Evolutionary conservation across 92 coral and sea anemone species (phyloP), one percentile per base, ranked within the genome.

Genomic region (Ricordea florida): DNA sequence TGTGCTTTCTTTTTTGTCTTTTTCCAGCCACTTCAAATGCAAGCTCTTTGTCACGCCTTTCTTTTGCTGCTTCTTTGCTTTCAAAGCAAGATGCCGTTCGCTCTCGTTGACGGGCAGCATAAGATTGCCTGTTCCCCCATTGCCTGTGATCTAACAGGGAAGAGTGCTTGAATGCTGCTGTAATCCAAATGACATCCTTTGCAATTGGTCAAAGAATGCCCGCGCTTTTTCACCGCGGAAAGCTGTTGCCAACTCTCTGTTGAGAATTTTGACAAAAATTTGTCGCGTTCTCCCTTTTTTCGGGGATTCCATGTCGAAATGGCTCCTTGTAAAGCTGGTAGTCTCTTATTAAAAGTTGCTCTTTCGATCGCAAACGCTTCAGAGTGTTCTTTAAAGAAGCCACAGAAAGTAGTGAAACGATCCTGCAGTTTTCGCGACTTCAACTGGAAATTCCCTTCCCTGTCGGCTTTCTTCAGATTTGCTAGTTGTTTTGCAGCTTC

Each of bases 41-140:
- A 9, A 62, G 25, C 13, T 6, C 32, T 13, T 40, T 67, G 26
- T 79, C 31, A 4, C 42, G 46, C 64, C 76, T 46, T 37, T 77
- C 14, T 18, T 6, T 25, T 10, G 75, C 65, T 37, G 38, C 57
- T 29, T 43, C 26, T 28, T 16, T 59, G 22, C 24, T 46, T 20
- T 62, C 82, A 61, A 75, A 75, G 10, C 48, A 24, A 38, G 62
- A 26, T 32, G 56, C 73, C 17, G 47, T 49, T 4, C 64, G 36
- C 5, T 37, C 26, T 7, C 82, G 64, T 34, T 75, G 73, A 27
- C 61, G 31, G 3, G 63, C 73, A 29, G 48, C 49, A 25, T 56
- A 35, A 18, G 73, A 75, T 75, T 75, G 82, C 23, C 82, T 26
- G 60, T 48, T 49, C 4, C 82, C 72, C 46, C 43, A 47, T 35